Conservation (phyloP, 2,888 invertebrate genomes). For the Tetragonisca angustula region DNA sequence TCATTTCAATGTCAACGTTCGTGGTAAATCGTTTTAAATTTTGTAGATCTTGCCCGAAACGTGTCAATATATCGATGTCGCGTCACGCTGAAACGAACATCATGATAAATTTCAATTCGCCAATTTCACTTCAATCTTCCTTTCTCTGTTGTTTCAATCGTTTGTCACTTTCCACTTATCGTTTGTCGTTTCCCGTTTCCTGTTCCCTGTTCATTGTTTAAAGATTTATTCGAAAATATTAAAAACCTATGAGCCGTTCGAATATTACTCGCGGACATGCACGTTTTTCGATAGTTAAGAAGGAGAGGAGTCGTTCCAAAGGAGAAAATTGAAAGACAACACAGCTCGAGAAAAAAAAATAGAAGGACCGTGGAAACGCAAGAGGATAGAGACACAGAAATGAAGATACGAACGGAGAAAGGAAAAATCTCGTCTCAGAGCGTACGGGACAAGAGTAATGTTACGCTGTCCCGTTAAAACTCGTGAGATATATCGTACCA, state of each 20-base stretch:
- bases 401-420: conserved; percentile 40
- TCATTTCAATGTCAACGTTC: conserved; percentile 6
- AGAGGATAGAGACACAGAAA: conserved; percentile 49
- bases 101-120: not conserved
- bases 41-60: not conserved
- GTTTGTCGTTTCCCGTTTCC: not conserved
- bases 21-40: conserved; percentile 10
- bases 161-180: not conserved
- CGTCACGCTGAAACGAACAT: not conserved
- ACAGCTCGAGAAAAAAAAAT: conserved; percentile 13
- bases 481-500: conserved; percentile 42
- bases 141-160: not conserved
- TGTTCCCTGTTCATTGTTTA: not conserved
- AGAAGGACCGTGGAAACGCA: conserved; percentile 19
- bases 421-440: conserved; percentile 49
- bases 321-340: conserved; percentile 44
- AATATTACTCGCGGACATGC: not conserved
- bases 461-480: conserved; percentile 44
- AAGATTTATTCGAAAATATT: conserved; percentile 15
- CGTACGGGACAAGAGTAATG: conserved; percentile 60
- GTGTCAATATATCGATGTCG: not conserved
- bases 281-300: not conserved
- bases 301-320: not conserved
- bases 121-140: conserved; percentile 2
- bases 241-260: not conserved